Percentiles rank a stretch among this genome's conserved stretches.
phyloP scores from a whole-genome alignment of 2,888 invertebrate species.

The Lasioglossum villosulum region DNA sequence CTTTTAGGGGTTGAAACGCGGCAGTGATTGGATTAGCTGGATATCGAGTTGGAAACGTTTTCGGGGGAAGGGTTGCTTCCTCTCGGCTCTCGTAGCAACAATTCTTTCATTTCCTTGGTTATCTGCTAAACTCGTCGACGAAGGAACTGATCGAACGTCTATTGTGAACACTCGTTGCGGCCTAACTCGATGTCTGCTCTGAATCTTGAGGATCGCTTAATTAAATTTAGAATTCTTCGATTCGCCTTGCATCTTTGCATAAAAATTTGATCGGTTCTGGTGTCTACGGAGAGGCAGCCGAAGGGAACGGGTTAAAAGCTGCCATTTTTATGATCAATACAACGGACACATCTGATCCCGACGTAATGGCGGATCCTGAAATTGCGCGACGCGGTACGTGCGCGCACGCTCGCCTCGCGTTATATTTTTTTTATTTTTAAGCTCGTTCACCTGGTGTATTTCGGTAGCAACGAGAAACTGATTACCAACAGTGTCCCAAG shows the following conservation, averaged over 20 bases:
- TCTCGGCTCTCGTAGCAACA: background rate
- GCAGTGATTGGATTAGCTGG: conserved; percentile 23
- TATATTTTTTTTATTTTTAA: background rate
- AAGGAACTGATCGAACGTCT: background rate
- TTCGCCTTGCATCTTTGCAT: background rate
- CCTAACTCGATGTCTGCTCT: background rate
- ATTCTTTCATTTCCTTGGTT: background rate
- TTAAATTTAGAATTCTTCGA: background rate
- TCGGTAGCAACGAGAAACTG: conserved; percentile 71
- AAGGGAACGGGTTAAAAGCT: background rate
- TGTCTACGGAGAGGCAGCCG: background rate
- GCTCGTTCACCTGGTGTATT: conserved; percentile 50
- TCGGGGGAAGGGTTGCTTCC: background rate
- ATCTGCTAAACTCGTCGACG: background rate
- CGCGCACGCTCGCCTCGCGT: background rate
- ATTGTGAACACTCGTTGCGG: background rate
- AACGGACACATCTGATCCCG: conserved; percentile 3
- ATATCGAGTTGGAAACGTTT: conserved; percentile 11
- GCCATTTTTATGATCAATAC: conserved; percentile 14
- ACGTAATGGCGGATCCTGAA: conserved; percentile 11
- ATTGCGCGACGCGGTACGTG: background rate
- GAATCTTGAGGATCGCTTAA: background rate
- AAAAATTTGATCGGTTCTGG: background rate
- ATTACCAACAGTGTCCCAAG: conserved; percentile 71
- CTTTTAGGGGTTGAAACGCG: conserved; percentile 24